Percentiles rank a stretch among this genome's conserved stretches.
Conservation (phyloP, 2,113 vertebrate species). For the Lagopus muta region DNA sequence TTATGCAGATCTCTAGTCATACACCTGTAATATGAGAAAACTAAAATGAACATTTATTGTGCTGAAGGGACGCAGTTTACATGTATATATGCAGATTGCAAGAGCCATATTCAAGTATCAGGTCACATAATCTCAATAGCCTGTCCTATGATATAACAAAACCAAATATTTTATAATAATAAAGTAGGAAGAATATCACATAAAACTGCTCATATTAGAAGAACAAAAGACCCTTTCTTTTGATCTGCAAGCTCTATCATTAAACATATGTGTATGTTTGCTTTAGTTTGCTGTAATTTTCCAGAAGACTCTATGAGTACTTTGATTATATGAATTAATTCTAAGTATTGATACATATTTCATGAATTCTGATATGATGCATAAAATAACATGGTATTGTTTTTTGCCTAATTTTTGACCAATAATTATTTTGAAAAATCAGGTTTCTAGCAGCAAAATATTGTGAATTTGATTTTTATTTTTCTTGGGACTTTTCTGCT, state of each 20-base stretch:
- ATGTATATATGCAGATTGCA: background rate
- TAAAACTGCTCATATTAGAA: background rate
- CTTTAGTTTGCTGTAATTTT: background rate
- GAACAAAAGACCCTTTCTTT: background rate
- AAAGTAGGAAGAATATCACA: background rate
- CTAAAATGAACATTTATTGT: background rate
- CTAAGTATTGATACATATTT: background rate
- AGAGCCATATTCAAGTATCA: background rate
- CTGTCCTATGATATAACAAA: background rate
- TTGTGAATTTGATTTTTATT: background rate
- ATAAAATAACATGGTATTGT: background rate
- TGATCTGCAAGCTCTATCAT: background rate
- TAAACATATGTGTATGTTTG: background rate
- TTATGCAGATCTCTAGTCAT: background rate
- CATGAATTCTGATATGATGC: background rate
- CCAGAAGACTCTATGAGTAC: background rate
- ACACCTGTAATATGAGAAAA: background rate
- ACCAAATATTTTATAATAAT: background rate
- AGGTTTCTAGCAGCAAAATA: background rate
- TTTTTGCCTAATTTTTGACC: background rate
- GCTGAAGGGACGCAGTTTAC: background rate
- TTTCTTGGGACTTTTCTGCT: background rate
- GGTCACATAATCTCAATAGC: background rate
- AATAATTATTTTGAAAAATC: background rate
- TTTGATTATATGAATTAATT: background rate